A percentile compares a stretch with the other conserved stretches of the same genome.
Conservation (phyloP, 2,888 invertebrate genomes). For the Drosophila villosipedis region DNA sequence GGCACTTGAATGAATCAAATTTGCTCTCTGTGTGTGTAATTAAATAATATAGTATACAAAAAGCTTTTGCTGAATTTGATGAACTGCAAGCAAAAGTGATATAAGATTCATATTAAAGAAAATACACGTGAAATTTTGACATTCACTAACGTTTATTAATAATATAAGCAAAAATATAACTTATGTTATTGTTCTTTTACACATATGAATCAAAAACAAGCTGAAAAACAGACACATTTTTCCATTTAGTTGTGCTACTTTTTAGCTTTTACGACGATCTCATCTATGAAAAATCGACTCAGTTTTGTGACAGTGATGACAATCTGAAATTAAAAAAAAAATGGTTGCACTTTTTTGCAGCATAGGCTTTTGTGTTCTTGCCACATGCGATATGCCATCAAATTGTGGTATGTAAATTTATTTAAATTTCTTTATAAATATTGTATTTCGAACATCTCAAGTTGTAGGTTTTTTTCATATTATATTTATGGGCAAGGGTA, state of each 20-base stretch:
- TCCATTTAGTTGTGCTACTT: background rate
- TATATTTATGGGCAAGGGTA: slow-evolving; percentile 13
- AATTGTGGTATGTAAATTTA: slow-evolving; percentile 4
- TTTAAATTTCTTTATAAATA: slow-evolving; percentile 21
- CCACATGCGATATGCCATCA: background rate
- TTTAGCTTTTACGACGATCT: background rate
- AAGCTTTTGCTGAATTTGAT: background rate
- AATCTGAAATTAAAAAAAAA: background rate
- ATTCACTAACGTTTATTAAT: background rate
- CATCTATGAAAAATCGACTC: background rate
- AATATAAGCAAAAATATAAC: background rate
- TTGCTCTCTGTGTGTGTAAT: background rate
- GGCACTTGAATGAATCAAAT: slow-evolving; percentile 54
- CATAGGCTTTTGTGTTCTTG: slow-evolving; percentile 12
- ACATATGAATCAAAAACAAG: background rate
- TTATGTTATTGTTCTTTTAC: no score
- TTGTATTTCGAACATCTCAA: slow-evolving; percentile 14
- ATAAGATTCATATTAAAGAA: background rate
- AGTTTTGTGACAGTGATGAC: background rate
- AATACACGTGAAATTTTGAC: background rate
- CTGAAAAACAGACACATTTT: background rate
- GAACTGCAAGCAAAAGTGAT: background rate
- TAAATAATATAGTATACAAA: background rate
- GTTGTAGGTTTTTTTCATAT: background rate
- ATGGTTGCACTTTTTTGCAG: slow-evolving; percentile 6